Evolutionary conservation across 2,113 vertebrate species (phyloP).

Genomic region (Neogobius melanostomus): DNA sequence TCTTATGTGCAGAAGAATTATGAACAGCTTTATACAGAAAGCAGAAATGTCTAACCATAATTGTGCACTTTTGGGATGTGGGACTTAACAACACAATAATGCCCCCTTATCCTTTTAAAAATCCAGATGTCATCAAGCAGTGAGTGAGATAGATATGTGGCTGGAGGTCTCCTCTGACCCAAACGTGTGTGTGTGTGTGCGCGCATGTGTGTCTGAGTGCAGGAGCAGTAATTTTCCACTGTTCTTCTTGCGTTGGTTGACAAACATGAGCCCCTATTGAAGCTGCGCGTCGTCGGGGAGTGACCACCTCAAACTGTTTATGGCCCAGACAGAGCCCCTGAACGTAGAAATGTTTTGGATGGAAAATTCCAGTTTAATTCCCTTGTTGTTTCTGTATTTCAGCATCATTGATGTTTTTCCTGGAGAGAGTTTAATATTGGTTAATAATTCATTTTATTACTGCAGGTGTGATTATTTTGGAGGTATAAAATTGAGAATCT

Average conservation of each 20-base stretch:
- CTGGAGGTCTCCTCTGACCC: constrained; percentile 50
- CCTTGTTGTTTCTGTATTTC: constrained; percentile 31
- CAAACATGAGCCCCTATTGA: constrained; percentile 70
- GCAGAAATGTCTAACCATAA: constrained; percentile 48
- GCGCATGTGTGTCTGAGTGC: constrained; percentile 57
- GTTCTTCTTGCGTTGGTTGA: constrained; percentile 66
- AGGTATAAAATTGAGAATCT: too few species aligned
- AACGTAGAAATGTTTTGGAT: constrained; percentile 64
- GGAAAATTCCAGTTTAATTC: constrained; percentile 76
- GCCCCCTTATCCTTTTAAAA: constrained; percentile 71
- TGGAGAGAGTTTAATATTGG: too few species aligned
- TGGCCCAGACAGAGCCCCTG: constrained; percentile 66
- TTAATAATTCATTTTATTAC: too few species aligned
- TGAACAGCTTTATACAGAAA: constrained; percentile 12
- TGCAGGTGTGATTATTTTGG: too few species aligned
- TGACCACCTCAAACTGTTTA: constrained; percentile 66
- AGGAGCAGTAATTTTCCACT: constrained; percentile 81
- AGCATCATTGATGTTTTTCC: too few species aligned
- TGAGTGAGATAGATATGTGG: constrained; percentile 68
- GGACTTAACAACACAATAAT: constrained; percentile 78
- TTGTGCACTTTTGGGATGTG: constrained; percentile 57
- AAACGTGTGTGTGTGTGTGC: constrained; percentile 40
- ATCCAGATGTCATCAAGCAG: constrained; percentile 65
- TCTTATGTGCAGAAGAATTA: neutral
- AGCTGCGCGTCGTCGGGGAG: constrained; percentile 59